These are phyloP conservation scores for Latheticus oryzae DNA, from an alignment of 2,888 invertebrate species.

Conservation along the genomic window DNA sequence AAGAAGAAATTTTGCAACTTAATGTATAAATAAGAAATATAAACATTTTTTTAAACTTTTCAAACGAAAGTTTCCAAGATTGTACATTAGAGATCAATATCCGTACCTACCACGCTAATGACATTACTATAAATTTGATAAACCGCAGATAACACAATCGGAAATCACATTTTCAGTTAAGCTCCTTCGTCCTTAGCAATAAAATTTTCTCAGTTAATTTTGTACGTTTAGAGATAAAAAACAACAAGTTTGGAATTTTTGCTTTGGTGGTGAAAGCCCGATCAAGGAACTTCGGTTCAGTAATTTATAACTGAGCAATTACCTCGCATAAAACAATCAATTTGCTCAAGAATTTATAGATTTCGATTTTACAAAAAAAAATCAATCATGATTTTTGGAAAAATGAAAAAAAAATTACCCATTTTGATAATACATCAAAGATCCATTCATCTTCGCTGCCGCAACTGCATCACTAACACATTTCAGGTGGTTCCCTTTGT, in stretches of 20 bases:
- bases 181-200: too few relatives aligned
- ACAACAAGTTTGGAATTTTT: too few relatives aligned
- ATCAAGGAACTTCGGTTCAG: constrained; percentile 65
- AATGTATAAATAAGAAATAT: too few relatives aligned
- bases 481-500: constrained; percentile 21
- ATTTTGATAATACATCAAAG: constrained; percentile 7
- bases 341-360: not conserved
- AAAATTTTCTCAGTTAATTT: too few relatives aligned
- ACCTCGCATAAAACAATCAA: constrained; percentile 4
- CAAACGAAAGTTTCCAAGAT: not conserved
- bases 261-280: constrained; percentile 5
- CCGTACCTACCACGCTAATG: constrained; percentile 15
- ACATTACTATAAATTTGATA: constrained; percentile 16
- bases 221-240: too few relatives aligned
- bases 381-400: not conserved
- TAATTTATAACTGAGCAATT: constrained; percentile 55
- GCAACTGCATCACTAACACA: constrained; percentile 6
- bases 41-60: too few relatives aligned
- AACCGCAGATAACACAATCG: constrained; percentile 8
- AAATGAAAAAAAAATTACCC: constrained; percentile 17
- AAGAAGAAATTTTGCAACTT: too few relatives aligned
- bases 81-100: constrained; percentile 6
- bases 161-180: too few relatives aligned
- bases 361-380: not conserved
- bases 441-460: not conserved